phyloP scores from a whole-genome alignment of 2,113 vertebrate genomes.

The Dipodomys ordii region DNA sequence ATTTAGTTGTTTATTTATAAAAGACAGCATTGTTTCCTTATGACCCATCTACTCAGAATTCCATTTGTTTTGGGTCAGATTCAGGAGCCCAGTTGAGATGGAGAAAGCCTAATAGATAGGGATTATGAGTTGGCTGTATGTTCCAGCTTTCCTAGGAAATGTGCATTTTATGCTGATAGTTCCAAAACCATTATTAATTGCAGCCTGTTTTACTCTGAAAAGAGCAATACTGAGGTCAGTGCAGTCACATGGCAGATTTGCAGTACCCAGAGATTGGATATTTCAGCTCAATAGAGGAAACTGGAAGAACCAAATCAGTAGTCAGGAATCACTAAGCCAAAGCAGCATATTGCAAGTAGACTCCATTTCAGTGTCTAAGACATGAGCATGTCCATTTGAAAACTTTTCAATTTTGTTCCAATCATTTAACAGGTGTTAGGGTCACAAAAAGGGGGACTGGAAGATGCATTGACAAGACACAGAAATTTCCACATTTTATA shows the following conservation, averaged over 20 bases:
- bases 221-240: neutral
- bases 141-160: neutral
- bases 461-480: neutral
- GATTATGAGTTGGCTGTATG: neutral
- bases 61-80: neutral
- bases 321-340: neutral
- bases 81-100: neutral
- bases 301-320: neutral
- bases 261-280: neutral
- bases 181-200: neutral
- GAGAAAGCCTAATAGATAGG: neutral
- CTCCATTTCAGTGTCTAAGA: neutral
- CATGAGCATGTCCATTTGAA: neutral
- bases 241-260: neutral
- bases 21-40: neutral
- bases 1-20: neutral
- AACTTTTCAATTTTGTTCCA: neutral
- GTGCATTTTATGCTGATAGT: neutral
- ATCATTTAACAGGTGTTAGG: neutral
- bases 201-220: neutral
- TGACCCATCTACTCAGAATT: neutral
- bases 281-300: neutral
- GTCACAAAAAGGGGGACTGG: neutral
- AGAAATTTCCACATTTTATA: neutral
- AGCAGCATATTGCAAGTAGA: neutral